Base-by-base conservation (phyloP, 2,888 invertebrate species). In the Suillia variegata region DNA sequence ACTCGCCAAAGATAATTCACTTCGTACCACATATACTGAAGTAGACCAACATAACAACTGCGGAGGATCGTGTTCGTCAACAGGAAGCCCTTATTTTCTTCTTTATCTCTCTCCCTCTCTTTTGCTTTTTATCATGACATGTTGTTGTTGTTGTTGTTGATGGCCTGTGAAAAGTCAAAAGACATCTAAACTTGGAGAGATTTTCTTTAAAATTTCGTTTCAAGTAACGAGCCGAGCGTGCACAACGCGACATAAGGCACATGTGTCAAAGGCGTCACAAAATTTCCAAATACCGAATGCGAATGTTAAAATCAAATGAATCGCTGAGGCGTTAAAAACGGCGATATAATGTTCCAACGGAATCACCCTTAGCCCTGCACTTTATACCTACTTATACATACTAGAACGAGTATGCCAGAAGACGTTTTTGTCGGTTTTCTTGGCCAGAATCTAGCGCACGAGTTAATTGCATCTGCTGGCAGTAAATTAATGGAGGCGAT, bases 401-500 rank as follows among this genome's bases (percentile, higher is more conserved):
- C n/a, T n/a, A n/a, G n/a, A 26, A 26, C 6, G 26, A 26, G 26
- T 26, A 10, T 26, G 26, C 26, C 10, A 6, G 6, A 26, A 26
- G 26, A 6, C 10, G 26, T 26, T 5, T 26, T 5, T 26, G 26
- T 26, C 6, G 26, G 26, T 26, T 26, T n/a, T 26, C 6, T 26
- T 26, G 26, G 26, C 26, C 26, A 26, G 38, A 38, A 38, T 38
- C 6, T 38, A 38, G 38, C 38, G n/a, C 38, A 62, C 59, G 60
- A 58, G 64, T 60, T 64, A 61, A 64, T 64, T 56, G 62, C 60
- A 64, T 62, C 64, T 58, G 62, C 60, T 52, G 49, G 48, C 51
- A 33, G 58, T 54, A 56, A 64, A 60, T 34, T 51, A 54, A 52
- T 38, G 54, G 60, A 62, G 58, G n/a, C 38, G 3, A 38, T 13